Evolutionary conservation across 2,797 vertebrate genomes (phyloP), one percentile per base, ranked within the genome.

Genomic region (Mus spretus): DNA sequence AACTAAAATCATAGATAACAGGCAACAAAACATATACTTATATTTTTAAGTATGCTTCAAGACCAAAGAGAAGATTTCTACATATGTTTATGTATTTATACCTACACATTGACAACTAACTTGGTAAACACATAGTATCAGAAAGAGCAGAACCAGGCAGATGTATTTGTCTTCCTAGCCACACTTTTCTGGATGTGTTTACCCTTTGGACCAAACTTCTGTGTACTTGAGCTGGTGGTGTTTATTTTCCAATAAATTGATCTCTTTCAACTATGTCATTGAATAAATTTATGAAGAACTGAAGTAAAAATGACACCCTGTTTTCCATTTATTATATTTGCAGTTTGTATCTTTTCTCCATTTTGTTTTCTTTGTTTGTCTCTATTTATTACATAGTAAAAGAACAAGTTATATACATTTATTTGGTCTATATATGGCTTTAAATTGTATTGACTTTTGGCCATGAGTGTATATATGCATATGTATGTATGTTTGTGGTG

Each of bases 381-480:
- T 1, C 37, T 81, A 8, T 89, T 65, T 89, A 20, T 80, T 70
- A 34, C n/a, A 85, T 34, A 65, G 14, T 78, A 9, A 63, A 95
- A 77, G 15, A 34, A 94, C 10, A 72, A 44, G 0, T 1, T 93
- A 53, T 91, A 57, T 59, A 65, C 50, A 31, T 12, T 89, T 70
- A 84, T 90, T 83, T 91, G 61, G 26, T 63, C 53, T 85, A 4
- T 67, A 88, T 97, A 57, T 24, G 77, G 11, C 57, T 93, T 87
- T 78, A 24, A 88, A 63, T 67, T 74, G 91, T 4, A 67, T 57
- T 91, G 37, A 57, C 63, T 82, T 89, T 7, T 90, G 17, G 22
- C 34, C 0, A 59, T 91, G 34, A 55, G 3, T n/a, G 53, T 10
- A 14, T 8, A 24, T 72, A 14, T 90, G 34, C 50, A 37, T 90